These are phyloP conservation scores for Oxygymnocypris stewartii DNA, from an alignment of 2,113 vertebrate species.

Conservation along the genomic window DNA sequence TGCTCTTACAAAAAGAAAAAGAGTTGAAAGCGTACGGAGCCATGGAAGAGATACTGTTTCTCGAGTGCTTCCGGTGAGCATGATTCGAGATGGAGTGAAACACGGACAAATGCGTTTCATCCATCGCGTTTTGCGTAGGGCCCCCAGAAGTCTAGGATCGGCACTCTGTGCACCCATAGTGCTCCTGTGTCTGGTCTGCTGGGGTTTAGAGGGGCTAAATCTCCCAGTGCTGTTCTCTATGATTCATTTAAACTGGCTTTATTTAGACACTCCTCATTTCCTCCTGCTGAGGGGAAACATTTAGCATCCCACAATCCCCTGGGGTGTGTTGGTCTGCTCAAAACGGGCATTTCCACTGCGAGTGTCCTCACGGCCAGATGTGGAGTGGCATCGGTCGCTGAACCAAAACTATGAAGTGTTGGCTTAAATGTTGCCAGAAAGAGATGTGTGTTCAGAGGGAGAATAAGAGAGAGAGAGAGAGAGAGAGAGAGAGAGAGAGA, in stretches of 20 bases:
- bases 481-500: no score
- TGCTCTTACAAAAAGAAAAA: no score
- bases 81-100: no score
- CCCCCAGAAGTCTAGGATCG: no score
- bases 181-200: constrained; percentile 12
- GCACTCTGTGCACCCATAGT: neutral
- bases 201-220: constrained; percentile 43
- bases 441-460: neutral
- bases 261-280: constrained; percentile 56
- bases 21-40: no score
- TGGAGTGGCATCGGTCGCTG: constrained; percentile 8
- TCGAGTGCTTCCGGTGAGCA: no score
- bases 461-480: neutral
- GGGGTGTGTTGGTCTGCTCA: constrained; percentile 36
- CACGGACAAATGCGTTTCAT: no score
- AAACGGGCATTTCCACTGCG: neutral
- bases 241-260: constrained; percentile 48
- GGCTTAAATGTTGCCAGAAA: neutral
- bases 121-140: no score
- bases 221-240: constrained; percentile 13
- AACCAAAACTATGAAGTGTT: constrained; percentile 14
- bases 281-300: constrained; percentile 35
- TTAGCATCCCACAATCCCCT: constrained; percentile 43
- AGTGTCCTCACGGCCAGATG: constrained; percentile 16
- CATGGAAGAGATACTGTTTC: no score